Evolutionary conservation across 2,113 vertebrate genomes (phyloP).

Genomic region (Chloropsis hardwickii): DNA sequence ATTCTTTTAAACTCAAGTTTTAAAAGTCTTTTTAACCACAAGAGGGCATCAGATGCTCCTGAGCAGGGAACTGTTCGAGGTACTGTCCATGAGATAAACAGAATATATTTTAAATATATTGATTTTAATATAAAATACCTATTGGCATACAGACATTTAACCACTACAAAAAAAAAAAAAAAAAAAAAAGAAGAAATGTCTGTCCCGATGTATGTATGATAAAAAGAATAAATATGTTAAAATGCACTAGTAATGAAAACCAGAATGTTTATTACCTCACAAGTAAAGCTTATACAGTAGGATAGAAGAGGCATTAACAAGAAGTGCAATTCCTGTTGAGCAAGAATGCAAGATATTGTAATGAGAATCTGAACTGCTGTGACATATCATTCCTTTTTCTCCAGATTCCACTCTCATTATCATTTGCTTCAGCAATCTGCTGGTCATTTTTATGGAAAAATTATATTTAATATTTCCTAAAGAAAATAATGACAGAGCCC

Average conservation of each 20-base stretch:
- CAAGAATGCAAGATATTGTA: conserved; percentile 54
- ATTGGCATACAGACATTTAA: conserved; percentile 37
- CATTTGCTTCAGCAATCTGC: conserved; percentile 21
- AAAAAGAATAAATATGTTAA: conserved; percentile 42
- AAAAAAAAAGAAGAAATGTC: not conserved
- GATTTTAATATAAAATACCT: conserved; percentile 67
- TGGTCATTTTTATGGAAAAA: conserved; percentile 32
- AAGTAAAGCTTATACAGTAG: conserved; percentile 56
- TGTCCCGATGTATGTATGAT: conserved; percentile 42
- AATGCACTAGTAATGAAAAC: conserved; percentile 8
- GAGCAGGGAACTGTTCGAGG: conserved; percentile 60
- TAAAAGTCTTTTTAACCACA: conserved; percentile 69
- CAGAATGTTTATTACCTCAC: conserved; percentile 75
- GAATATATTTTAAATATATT: conserved; percentile 78
- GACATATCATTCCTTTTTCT: conserved; percentile 27
- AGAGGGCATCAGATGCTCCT: conserved; percentile 73
- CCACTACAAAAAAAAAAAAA: not conserved
- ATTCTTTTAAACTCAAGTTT: conserved; percentile 31
- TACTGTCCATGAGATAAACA: conserved; percentile 68
- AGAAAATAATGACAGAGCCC: conserved; percentile 27
- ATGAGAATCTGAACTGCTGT: conserved; percentile 50
- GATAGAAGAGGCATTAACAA: conserved; percentile 70
- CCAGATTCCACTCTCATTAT: conserved; percentile 5
- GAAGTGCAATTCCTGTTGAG: conserved; percentile 72
- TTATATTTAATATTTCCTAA: conserved; percentile 36